Percentiles rank a stretch among this genome's conserved stretches.
Evolutionary conservation across 1,140 invertebrate species (phyloP).

Genomic region (Whitmania pigra): DNA sequence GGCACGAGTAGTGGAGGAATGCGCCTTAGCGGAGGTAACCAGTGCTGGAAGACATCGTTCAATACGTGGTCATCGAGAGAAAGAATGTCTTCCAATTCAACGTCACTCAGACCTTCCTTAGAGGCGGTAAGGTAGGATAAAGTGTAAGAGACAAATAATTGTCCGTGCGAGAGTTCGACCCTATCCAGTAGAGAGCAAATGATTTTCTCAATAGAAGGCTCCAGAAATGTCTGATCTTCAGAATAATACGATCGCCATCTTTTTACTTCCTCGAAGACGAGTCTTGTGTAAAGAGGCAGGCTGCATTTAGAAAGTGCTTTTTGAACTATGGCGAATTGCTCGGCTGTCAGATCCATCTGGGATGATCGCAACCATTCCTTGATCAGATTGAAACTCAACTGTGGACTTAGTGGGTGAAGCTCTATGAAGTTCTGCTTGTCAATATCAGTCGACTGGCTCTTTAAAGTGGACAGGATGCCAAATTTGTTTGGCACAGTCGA

Average conservation of each 20-base stretch:
- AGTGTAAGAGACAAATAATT: slow-evolving; percentile 38
- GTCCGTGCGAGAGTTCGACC: slow-evolving; percentile 39
- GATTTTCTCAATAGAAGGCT: slow-evolving; percentile 25
- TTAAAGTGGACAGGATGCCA: not conserved
- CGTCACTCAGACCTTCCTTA: slow-evolving; percentile 34
- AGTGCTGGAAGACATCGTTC: slow-evolving; percentile 38
- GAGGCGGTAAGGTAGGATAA: slow-evolving; percentile 41
- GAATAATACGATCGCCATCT: slow-evolving; percentile 33
- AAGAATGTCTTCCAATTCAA: slow-evolving; percentile 37
- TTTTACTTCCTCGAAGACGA: slow-evolving; percentile 34
- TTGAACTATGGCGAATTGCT: slow-evolving; percentile 29
- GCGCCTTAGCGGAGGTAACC: slow-evolving; percentile 34
- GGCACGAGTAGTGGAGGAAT: slow-evolving; percentile 36
- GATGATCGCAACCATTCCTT: slow-evolving; percentile 28
- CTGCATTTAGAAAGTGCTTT: slow-evolving; percentile 31
- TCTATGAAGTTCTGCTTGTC: slow-evolving; percentile 18
- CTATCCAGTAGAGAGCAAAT: slow-evolving; percentile 36
- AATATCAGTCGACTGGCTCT: not conserved
- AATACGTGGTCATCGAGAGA: slow-evolving; percentile 39
- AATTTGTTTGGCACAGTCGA: slow-evolving; percentile 20
- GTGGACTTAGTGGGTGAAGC: slow-evolving; percentile 18
- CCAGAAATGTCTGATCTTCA: slow-evolving; percentile 28
- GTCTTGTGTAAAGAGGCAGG: slow-evolving; percentile 34
- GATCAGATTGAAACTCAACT: slow-evolving; percentile 22
- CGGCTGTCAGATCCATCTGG: slow-evolving; percentile 28